Evolutionary conservation across 2,797 vertebrate species (phyloP).

Genomic region (Clarias platycephalus): DNA sequence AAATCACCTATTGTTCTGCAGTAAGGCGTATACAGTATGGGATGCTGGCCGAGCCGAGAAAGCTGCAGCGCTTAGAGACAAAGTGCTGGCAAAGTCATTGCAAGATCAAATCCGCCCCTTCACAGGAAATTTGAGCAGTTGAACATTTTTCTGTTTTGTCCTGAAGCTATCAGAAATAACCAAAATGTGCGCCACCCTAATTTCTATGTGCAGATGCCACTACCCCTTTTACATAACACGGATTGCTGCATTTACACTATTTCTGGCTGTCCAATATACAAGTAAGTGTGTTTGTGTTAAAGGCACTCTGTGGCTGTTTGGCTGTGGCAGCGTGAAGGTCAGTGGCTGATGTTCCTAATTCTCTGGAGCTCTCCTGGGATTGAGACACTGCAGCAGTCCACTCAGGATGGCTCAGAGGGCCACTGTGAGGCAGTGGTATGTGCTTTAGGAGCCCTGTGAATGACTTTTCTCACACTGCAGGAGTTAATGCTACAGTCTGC

Average conservation of each 20-base stretch:
- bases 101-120: not conserved
- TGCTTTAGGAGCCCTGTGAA: slow-evolving; percentile 40
- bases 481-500: slow-evolving; percentile 5
- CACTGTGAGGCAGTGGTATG: slow-evolving; percentile 50
- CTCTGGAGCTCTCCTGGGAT: slow-evolving; percentile 54
- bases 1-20: not conserved
- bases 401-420: slow-evolving; percentile 50
- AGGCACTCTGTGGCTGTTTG: slow-evolving; percentile 57
- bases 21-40: not conserved
- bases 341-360: slow-evolving; percentile 63
- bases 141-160: not conserved
- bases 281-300: slow-evolving; percentile 50
- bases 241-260: not conserved
- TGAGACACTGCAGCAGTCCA: slow-evolving; percentile 57
- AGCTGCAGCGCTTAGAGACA: not conserved
- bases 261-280: not conserved
- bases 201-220: not conserved
- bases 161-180: not conserved
- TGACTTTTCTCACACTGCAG: not conserved
- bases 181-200: not conserved
- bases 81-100: not conserved
- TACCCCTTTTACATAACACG: not conserved
- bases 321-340: slow-evolving; percentile 44
- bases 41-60: not conserved
- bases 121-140: not conserved